These are phyloP conservation scores for Girardia tigrina DNA, from an alignment of 2,888 invertebrate genomes.

Conservation along the genomic window DNA sequence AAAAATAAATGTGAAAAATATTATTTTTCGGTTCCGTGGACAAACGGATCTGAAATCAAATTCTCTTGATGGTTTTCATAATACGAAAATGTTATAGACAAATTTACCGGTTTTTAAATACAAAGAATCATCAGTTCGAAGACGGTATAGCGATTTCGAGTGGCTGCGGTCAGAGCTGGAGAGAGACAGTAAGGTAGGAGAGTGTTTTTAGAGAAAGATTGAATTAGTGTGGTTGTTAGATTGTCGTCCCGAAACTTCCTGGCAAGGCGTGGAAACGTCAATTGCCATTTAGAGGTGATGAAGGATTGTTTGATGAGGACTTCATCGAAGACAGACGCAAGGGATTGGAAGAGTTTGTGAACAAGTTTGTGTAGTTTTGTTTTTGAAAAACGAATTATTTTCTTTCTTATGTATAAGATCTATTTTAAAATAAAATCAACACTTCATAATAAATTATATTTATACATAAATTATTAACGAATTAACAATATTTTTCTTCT, in stretches of 20 bases:
- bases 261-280: slow-evolving; percentile 96
- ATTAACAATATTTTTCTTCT: too few relatives aligned
- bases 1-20: too few relatives aligned
- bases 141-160: slow-evolving; percentile 97
- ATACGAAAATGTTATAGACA: too few relatives aligned
- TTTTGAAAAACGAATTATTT: too few relatives aligned
- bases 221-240: slow-evolving; percentile 56
- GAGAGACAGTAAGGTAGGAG: slow-evolving; percentile 81
- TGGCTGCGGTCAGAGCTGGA: slow-evolving; percentile 97
- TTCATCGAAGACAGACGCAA: slow-evolving; percentile 97
- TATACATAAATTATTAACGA: too few relatives aligned
- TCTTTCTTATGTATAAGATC: too few relatives aligned
- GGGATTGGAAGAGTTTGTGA: slow-evolving; percentile 88
- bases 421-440: too few relatives aligned
- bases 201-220: not conserved
- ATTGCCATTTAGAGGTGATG: slow-evolving; percentile 94
- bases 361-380: slow-evolving; percentile 70
- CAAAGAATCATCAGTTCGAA: slow-evolving; percentile 88
- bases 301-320: slow-evolving; percentile 96
- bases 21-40: too few relatives aligned
- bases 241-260: slow-evolving; percentile 91
- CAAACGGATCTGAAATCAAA: too few relatives aligned
- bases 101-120: slow-evolving; percentile 98
- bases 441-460: too few relatives aligned
- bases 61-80: too few relatives aligned